Base-by-base conservation (phyloP, 2,113 vertebrate genomes). In the Toxotes jaculatrix region DNA sequence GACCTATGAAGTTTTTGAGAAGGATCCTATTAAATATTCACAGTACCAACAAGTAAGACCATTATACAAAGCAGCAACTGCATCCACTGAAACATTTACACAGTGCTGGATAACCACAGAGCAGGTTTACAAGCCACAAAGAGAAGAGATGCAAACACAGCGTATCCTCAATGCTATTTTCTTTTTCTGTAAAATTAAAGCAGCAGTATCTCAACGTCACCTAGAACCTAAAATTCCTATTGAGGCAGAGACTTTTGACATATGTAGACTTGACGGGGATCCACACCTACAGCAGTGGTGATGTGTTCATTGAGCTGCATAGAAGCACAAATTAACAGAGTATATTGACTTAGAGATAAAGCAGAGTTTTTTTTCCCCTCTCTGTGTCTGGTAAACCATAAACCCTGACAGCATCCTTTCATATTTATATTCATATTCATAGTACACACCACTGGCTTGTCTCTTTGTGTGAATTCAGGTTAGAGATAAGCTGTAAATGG, bases 1-100 rank as follows among this genome's bases (percentile, higher is more conserved):
- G 94, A 98, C 97, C 1, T 98, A 98, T 7, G 97, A 98, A 91
- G 97, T 98, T 1, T 98, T 98, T 80, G 97, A 98, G 89, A 98
- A 98, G 85, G 97, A 98, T 86, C 97, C 97, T 5, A 96, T 98
- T 85, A 98, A 98, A 91, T 98, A 98, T 79, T 97, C 97, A 64
- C 97, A 98, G 72, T 98, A 98, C 87, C 97, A 98, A 82, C 97
- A 97, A 96, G 97, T 98, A 88, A 92, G 90, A 55, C 5, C 4
- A 12, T 21, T 1, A 14, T 9, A 59, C 21, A 4, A 34, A 32
- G 13, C 5, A 13, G 23, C 5, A 51, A 17, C 27, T 23, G 31
- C 8, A 56, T 3, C 51, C 9, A 5, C 11, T 23, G 8, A 40
- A 31, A 40, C 27, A 40, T 40, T n/a, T n/a, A n/a, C 36, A 55